These are phyloP conservation scores for Muraenolepis orangiensis DNA, from an alignment of 2,797 vertebrate species.

Conservation along the genomic window DNA sequence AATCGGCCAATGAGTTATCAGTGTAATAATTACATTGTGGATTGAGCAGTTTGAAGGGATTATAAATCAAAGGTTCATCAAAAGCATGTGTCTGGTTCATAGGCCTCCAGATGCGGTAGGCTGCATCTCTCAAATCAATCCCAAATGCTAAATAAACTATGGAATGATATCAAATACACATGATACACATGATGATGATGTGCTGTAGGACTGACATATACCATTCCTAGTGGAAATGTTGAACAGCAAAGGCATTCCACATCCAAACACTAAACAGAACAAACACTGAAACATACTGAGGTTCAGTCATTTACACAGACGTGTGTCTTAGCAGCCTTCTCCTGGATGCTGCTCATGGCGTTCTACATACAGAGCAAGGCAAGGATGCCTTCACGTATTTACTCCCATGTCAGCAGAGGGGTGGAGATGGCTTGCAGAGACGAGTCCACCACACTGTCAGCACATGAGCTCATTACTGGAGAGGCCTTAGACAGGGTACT, in stretches of 20 bases:
- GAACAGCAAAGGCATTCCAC: background rate
- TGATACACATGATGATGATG: too few relatives aligned
- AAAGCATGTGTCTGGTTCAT: background rate
- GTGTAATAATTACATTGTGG: background rate
- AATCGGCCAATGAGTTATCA: background rate
- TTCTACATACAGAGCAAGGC: background rate
- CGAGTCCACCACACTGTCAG: background rate
- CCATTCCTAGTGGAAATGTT: background rate
- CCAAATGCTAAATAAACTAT: background rate
- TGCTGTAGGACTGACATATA: background rate
- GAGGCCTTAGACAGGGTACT: slow-evolving; percentile 13
- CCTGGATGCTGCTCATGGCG: background rate
- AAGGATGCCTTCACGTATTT: background rate
- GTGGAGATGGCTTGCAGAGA: background rate
- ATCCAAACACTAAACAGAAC: too few relatives aligned
- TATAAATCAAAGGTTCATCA: background rate
- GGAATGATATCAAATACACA: background rate
- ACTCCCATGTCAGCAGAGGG: background rate
- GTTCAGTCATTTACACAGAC: background rate
- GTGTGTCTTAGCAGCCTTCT: background rate
- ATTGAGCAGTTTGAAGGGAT: background rate
- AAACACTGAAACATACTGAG: slow-evolving; percentile 1
- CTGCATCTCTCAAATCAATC: slow-evolving; percentile 3
- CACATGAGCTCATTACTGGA: slow-evolving; percentile 2
- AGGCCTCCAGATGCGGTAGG: background rate